phyloP scores from a whole-genome alignment of 2,888 invertebrate genomes.

The Colostygia pectinataria region DNA sequence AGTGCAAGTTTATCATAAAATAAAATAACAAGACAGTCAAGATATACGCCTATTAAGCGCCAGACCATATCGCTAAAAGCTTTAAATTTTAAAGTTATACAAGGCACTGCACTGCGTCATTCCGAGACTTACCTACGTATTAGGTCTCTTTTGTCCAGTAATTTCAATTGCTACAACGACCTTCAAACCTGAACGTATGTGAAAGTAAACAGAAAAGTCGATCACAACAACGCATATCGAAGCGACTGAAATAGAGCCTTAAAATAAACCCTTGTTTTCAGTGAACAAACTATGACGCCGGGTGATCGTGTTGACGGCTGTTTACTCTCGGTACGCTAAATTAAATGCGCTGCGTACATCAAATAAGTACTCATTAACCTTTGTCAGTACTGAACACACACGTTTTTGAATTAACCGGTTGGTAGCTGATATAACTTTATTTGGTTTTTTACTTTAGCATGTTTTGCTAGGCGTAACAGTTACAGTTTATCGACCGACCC shows the following conservation, averaged over 20 bases:
- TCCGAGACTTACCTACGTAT: no score
- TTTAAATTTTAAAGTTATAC: no score
- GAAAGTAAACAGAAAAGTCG: background rate
- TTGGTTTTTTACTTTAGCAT: background rate
- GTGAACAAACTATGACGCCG: constrained; percentile 24
- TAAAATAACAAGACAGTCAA: no score
- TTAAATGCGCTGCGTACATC: constrained; percentile 8
- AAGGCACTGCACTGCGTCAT: no score
- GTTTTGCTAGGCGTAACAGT: no score
- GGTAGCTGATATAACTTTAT: background rate
- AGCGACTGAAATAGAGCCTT: background rate
- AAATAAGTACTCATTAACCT: constrained; percentile 25
- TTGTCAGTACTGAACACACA: constrained; percentile 3
- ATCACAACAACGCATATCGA: background rate
- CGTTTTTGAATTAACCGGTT: background rate
- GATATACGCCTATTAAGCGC: no score
- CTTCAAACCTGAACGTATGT: no score
- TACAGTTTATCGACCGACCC: no score
- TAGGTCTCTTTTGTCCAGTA: no score
- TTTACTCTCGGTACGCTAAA: constrained; percentile 17
- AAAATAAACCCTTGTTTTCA: constrained; percentile 20
- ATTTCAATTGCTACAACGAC: no score
- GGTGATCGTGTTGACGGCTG: constrained; percentile 14
- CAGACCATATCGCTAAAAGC: no score
- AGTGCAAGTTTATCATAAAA: no score